Evolutionary conservation across 2,888 invertebrate genomes (phyloP).

Genomic region (Luffia ferchaultella): DNA sequence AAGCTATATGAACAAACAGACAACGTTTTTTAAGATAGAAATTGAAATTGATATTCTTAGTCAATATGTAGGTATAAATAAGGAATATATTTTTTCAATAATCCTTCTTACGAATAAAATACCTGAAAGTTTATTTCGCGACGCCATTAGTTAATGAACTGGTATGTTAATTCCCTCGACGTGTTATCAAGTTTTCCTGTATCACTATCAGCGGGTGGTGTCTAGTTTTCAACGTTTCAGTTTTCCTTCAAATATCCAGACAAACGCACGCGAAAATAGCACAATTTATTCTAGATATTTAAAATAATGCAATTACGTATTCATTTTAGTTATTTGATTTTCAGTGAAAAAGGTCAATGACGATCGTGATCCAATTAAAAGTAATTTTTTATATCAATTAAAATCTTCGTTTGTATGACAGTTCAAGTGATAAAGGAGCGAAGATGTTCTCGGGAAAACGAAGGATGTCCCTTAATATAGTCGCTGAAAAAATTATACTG

Average conservation of each 20-base stretch:
- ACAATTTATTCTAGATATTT: background rate
- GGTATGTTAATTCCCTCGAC: background rate
- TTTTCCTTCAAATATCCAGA: constrained; percentile 48
- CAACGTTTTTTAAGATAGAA: too few relatives aligned
- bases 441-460: constrained; percentile 24
- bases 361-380: too few relatives aligned
- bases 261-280: constrained; percentile 33
- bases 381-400: too few relatives aligned
- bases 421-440: background rate
- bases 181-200: constrained; percentile 34
- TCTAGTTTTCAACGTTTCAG: constrained; percentile 40
- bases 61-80: too few relatives aligned
- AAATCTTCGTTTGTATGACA: background rate
- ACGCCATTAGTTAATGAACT: background rate
- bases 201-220: constrained; percentile 13
- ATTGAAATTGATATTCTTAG: too few relatives aligned
- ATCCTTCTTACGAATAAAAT: too few relatives aligned
- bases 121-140: background rate
- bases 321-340: background rate
- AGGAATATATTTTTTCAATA: too few relatives aligned
- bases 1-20: too few relatives aligned
- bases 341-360: too few relatives aligned
- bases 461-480: constrained; percentile 31
- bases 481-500: constrained; percentile 33
- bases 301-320: too few relatives aligned